phyloP scores from a whole-genome alignment of 2,113 vertebrate species.

The Gyps fulvus region DNA sequence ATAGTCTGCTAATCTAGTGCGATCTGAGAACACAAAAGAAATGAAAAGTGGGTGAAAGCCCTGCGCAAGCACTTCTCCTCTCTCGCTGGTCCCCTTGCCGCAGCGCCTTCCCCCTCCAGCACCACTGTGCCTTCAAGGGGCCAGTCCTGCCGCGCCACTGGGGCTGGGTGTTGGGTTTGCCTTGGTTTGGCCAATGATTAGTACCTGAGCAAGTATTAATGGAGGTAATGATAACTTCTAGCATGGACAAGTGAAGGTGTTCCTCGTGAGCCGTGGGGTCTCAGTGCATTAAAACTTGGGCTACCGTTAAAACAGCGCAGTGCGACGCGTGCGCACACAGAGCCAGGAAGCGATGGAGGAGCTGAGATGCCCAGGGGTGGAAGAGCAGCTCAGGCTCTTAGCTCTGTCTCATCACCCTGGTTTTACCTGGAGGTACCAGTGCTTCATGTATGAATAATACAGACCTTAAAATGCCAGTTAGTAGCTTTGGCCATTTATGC shows the following conservation, averaged over 20 bases:
- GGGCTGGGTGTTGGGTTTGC: background rate
- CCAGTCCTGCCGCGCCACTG: background rate
- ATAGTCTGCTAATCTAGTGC: background rate
- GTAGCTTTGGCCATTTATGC: background rate
- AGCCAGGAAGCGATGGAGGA: background rate
- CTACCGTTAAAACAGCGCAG: rapidly evolving
- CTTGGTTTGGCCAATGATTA: background rate
- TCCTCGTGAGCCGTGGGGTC: rapidly evolving
- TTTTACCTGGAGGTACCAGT: background rate
- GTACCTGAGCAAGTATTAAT: background rate
- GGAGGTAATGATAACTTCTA: background rate
- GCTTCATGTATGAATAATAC: background rate
- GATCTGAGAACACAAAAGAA: background rate
- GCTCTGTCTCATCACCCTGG: background rate
- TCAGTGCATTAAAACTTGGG: background rate
- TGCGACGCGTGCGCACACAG: rapidly evolving
- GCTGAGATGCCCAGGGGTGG: background rate
- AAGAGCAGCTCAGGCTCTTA: background rate
- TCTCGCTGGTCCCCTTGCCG: background rate
- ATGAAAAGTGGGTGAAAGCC: background rate
- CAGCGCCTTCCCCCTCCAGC: background rate
- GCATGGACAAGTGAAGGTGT: background rate
- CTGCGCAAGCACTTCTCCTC: background rate
- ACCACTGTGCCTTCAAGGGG: too few species aligned
- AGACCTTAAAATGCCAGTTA: background rate